Conservation (phyloP, 1,140 invertebrate genomes). For the Mercenaria mercenaria region DNA sequence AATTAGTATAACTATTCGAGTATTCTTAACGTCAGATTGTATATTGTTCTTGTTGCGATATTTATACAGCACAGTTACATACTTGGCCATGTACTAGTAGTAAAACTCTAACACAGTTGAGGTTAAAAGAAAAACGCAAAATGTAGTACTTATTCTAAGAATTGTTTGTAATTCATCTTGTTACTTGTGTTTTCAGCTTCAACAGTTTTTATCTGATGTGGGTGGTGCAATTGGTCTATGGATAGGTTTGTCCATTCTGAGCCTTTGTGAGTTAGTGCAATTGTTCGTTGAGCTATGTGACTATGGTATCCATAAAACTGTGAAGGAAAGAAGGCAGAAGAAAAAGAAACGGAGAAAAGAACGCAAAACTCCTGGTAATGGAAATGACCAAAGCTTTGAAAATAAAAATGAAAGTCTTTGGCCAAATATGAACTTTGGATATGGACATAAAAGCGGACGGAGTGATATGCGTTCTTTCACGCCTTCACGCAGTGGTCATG, state of each 20-base stretch:
- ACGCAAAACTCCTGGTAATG: background rate
- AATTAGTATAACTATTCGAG: too few species aligned
- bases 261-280: constrained; percentile 75
- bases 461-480: background rate
- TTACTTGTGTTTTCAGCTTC: constrained; percentile 43
- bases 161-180: too few species aligned
- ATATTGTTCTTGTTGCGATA: background rate
- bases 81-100: too few species aligned
- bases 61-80: background rate
- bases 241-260: constrained; percentile 77
- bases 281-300: constrained; percentile 62
- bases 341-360: background rate
- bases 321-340: constrained; percentile 1
- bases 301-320: constrained; percentile 36
- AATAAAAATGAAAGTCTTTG: background rate
- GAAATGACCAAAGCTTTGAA: background rate
- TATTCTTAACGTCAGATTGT: too few species aligned
- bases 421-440: background rate
- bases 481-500: background rate
- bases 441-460: background rate
- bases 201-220: constrained; percentile 78
- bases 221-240: constrained; percentile 79
- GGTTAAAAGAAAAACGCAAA: too few species aligned
- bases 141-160: too few species aligned
- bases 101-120: too few species aligned